phyloP scores from a whole-genome alignment of 2,888 invertebrate genomes.

The Arge pagana region DNA sequence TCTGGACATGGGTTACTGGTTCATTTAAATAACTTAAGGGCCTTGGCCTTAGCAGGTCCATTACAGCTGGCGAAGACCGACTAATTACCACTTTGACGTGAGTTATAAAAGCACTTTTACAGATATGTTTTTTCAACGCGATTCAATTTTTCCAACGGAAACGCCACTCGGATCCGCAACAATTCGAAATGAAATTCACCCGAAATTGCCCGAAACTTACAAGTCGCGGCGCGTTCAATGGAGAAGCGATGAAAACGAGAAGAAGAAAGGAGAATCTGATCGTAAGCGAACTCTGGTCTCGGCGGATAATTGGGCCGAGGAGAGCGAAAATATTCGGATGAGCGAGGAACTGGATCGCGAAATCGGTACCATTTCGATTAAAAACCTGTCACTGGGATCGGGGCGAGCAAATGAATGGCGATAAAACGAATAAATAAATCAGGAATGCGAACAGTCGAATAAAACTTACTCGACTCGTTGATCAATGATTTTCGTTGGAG shows the following conservation, averaged over 20 bases:
- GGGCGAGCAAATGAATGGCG: too few species aligned
- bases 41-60: conserved; percentile 56
- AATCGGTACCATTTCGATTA: too few species aligned
- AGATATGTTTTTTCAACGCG: conserved; percentile 3
- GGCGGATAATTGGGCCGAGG: too few species aligned
- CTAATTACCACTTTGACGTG: conserved; percentile 59
- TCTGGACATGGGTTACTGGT: conserved; percentile 56
- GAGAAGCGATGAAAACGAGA: background rate
- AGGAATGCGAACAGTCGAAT: too few species aligned
- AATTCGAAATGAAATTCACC: too few species aligned
- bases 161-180: background rate
- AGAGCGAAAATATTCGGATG: too few species aligned
- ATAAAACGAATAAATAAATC: too few species aligned
- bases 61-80: conserved; percentile 58
- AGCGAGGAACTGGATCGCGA: too few species aligned
- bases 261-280: too few species aligned
- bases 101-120: conserved; percentile 50
- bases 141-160: conserved; percentile 3
- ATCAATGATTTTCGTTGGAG: background rate
- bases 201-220: background rate
- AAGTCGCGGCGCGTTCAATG: background rate
- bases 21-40: conserved; percentile 60
- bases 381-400: too few species aligned
- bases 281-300: too few species aligned
- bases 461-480: background rate